These are phyloP conservation scores for Egretta garzetta DNA, from an alignment of 2,113 vertebrate genomes.

Conservation along the genomic window DNA sequence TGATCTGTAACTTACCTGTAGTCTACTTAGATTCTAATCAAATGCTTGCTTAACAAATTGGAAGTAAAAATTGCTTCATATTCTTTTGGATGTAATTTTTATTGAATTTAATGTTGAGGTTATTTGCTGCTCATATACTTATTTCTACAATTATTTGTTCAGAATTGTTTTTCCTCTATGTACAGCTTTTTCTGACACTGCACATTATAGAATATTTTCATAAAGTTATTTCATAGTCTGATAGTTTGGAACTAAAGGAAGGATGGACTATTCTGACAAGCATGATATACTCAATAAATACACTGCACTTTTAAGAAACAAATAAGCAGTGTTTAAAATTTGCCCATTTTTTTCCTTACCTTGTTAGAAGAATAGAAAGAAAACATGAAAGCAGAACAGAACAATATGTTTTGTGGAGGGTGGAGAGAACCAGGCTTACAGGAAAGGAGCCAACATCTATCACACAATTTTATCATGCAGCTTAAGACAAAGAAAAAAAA, in stretches of 20 bases:
- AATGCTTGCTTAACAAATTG: not conserved
- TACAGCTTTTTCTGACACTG: not conserved
- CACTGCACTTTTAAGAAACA: not conserved
- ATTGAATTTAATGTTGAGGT: not conserved
- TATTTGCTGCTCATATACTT: not conserved
- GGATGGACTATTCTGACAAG: not conserved
- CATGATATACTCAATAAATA: not conserved
- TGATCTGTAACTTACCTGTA: not conserved
- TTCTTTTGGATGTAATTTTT: not conserved
- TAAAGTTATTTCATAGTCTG: not conserved
- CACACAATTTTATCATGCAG: not conserved
- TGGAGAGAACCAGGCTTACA: not conserved
- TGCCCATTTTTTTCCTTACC: not conserved
- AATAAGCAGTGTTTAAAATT: not conserved
- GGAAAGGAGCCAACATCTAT: not conserved
- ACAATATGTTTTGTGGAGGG: not conserved
- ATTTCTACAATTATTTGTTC: not conserved
- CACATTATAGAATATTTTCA: not conserved
- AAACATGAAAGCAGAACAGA: not conserved
- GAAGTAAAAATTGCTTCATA: not conserved
- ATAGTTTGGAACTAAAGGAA: not conserved
- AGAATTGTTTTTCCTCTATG: not conserved
- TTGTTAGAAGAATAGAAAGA: not conserved
- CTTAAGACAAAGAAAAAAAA: not conserved
- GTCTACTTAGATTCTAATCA: not conserved